phyloP scores from a whole-genome alignment of 2,797 vertebrate genomes.

The Argentina silus region DNA sequence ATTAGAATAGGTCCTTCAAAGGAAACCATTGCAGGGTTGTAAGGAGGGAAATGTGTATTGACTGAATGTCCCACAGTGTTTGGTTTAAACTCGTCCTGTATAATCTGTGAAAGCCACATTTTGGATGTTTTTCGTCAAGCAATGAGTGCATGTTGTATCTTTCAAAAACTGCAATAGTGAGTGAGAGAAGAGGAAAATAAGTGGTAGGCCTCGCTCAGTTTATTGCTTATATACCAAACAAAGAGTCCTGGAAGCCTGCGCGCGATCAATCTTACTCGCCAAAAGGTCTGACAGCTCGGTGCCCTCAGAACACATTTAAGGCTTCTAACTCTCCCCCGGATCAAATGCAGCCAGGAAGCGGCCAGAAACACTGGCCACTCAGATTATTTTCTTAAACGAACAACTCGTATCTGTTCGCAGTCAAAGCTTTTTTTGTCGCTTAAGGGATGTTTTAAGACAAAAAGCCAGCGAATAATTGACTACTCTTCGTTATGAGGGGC shows the following conservation, averaged over 20 bases:
- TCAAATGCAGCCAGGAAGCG: conserved; percentile 93
- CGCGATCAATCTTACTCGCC: conserved; percentile 99
- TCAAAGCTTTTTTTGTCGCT: conserved; percentile 65
- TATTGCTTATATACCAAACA: conserved; percentile 99
- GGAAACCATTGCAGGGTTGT: conserved; percentile 50
- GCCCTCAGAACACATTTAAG: conserved; percentile 99
- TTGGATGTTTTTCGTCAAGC: conserved; percentile 51
- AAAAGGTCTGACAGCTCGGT: conserved; percentile 99
- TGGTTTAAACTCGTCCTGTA: conserved; percentile 49
- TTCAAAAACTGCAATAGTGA: conserved; percentile 38
- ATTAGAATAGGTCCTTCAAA: conserved; percentile 49
- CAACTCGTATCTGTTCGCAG: conserved; percentile 67
- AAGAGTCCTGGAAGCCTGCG: conserved; percentile 95
- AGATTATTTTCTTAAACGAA: conserved; percentile 48
- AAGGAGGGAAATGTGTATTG: conserved; percentile 46
- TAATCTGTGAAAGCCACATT: conserved; percentile 58
- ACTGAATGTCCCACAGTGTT: conserved; percentile 48
- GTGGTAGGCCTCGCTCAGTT: conserved; percentile 73
- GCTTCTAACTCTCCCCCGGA: conserved; percentile 94
- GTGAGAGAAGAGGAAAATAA: conserved; percentile 67
- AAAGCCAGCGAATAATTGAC: conserved; percentile 52
- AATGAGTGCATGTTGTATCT: conserved; percentile 48
- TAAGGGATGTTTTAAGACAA: conserved; percentile 59
- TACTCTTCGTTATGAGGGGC: conserved; percentile 48
- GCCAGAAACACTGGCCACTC: conserved; percentile 85